Percentiles rank a stretch among this genome's conserved stretches.
Evolutionary conservation across 2,888 invertebrate genomes (phyloP).

Genomic region (Cepaea hortensis): DNA sequence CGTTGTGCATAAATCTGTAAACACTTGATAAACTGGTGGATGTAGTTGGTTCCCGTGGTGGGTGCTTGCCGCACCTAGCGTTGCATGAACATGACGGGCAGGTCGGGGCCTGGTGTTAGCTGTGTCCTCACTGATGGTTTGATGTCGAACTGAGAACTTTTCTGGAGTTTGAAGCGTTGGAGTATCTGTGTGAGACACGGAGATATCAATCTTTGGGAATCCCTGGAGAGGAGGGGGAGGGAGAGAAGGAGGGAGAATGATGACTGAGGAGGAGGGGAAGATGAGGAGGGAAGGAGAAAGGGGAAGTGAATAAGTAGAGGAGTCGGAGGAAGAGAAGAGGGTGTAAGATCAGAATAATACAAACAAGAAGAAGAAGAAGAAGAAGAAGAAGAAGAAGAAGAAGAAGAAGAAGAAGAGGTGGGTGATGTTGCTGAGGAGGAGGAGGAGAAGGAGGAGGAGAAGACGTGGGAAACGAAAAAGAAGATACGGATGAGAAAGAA

Average conservation of each 20-base stretch:
- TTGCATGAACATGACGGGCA: slow-evolving; percentile 70
- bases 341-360: slow-evolving; percentile 13
- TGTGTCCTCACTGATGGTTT: slow-evolving; percentile 69
- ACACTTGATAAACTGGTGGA: too few species aligned
- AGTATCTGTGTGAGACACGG: slow-evolving; percentile 63
- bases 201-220: slow-evolving; percentile 53
- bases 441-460: background rate
- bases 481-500: too few species aligned
- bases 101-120: slow-evolving; percentile 68
- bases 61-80: slow-evolving; percentile 51
- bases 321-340: background rate
- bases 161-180: slow-evolving; percentile 67
- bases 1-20: too few species aligned
- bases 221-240: background rate
- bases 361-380: slow-evolving; percentile 14
- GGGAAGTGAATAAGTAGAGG: background rate
- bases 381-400: background rate
- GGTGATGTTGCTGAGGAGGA: background rate
- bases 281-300: background rate
- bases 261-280: background rate
- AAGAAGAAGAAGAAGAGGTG: slow-evolving; percentile 13
- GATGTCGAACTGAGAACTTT: slow-evolving; percentile 58
- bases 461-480: too few species aligned
- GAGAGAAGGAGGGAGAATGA: background rate
- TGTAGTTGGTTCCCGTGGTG: too few species aligned